These are phyloP conservation scores for Cataglyphis cursor DNA, from an alignment of 2,888 invertebrate genomes.

Conservation along the genomic window DNA sequence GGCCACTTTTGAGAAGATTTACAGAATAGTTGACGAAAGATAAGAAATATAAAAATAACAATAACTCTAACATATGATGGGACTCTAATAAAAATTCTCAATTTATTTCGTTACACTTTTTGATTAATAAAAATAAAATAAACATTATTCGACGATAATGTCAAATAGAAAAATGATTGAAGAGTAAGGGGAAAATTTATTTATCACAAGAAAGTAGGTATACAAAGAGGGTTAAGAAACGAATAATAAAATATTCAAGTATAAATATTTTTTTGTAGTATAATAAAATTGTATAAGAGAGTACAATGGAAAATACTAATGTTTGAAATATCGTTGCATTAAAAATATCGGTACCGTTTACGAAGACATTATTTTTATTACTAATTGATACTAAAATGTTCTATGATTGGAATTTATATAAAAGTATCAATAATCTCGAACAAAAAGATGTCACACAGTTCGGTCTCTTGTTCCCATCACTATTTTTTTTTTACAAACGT, in stretches of 20 bases:
- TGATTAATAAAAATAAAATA: neutral
- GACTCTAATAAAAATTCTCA: neutral
- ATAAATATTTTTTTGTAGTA: neutral
- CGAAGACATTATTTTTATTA: neutral
- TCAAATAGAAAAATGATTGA: neutral
- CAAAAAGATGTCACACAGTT: neutral
- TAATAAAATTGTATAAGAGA: neutral
- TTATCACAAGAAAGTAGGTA: neutral
- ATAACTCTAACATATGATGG: neutral
- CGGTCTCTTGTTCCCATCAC: neutral
- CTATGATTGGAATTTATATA: neutral
- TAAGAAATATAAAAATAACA: neutral
- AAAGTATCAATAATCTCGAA: neutral
- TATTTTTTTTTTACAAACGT: neutral
- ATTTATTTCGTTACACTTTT: neutral
- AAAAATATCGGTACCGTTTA: neutral
- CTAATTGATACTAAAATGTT: neutral
- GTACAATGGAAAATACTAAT: neutral
- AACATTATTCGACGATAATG: neutral
- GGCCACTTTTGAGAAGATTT: neutral
- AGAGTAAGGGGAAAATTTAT: neutral
- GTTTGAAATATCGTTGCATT: neutral
- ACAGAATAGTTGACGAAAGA: neutral
- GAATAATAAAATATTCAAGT: neutral
- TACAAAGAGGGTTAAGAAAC: neutral